phyloP scores from a whole-genome alignment of 2,888 invertebrate species.

The Serripes groenlandicus region DNA sequence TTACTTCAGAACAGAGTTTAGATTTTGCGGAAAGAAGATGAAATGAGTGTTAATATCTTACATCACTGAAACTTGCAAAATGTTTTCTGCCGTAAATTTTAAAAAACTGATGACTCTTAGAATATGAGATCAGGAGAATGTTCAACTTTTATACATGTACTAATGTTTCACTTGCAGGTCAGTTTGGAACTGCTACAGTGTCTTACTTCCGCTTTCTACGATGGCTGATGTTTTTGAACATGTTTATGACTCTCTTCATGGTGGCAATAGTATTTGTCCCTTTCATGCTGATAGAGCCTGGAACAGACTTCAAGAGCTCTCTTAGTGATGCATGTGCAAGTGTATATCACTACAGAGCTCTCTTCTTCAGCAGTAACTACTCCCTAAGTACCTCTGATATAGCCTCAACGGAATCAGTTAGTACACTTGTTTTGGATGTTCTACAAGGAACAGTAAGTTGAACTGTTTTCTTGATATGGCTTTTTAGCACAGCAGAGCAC shows the following conservation, averaged over 20 bases:
- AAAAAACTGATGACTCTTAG: too few relatives aligned
- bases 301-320: slow-evolving; percentile 13
- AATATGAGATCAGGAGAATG: too few relatives aligned
- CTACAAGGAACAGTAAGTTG: slow-evolving; percentile 84
- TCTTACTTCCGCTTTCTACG: slow-evolving; percentile 93
- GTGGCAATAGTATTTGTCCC: slow-evolving; percentile 91
- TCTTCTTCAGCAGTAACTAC: slow-evolving; percentile 72
- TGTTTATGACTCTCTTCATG: slow-evolving; percentile 90
- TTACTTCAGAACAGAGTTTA: too few relatives aligned
- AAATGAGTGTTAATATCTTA: too few relatives aligned
- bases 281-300: slow-evolving; percentile 81
- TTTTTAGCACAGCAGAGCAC: too few relatives aligned
- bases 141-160: neutral
- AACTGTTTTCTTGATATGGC: too few relatives aligned
- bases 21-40: too few relatives aligned
- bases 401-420: slow-evolving; percentile 21
- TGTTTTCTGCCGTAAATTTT: too few relatives aligned
- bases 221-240: slow-evolving; percentile 94
- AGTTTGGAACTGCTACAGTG: slow-evolving; percentile 86
- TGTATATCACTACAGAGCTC: slow-evolving; percentile 45
- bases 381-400: slow-evolving; percentile 17
- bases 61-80: too few relatives aligned
- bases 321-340: slow-evolving; percentile 44
- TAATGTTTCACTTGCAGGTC: slow-evolving; percentile 77
- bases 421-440: slow-evolving; percentile 73